Evolutionary conservation across 2,888 invertebrate genomes (phyloP).

Genomic region (Andrena dorsata): DNA sequence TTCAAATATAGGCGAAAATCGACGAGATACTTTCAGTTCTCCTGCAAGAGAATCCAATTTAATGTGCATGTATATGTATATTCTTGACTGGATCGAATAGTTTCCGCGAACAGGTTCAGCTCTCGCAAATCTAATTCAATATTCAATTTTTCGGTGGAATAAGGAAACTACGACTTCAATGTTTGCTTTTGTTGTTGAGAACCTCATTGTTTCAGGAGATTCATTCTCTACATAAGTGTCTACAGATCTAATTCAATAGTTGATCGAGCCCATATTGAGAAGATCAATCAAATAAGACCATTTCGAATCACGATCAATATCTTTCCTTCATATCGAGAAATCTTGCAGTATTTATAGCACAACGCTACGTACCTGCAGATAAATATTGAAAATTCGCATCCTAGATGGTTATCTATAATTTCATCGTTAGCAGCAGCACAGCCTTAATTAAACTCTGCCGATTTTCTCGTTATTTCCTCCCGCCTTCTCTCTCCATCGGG

Average conservation of each 20-base stretch:
- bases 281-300: too few relatives aligned
- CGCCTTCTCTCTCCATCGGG: neutral
- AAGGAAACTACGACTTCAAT: neutral
- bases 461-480: neutral
- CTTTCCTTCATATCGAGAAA: too few relatives aligned
- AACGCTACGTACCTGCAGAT: neutral
- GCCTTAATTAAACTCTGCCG: neutral
- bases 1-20: too few relatives aligned
- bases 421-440: neutral
- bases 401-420: neutral
- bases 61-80: slow-evolving; percentile 1
- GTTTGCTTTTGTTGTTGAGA: neutral
- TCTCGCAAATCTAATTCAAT: slow-evolving; percentile 15
- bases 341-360: too few relatives aligned
- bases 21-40: neutral
- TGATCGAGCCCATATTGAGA: neutral
- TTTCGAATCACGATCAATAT: too few relatives aligned
- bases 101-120: slow-evolving; percentile 4
- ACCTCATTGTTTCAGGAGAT: neutral
- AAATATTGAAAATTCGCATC: neutral
- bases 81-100: slow-evolving; percentile 30
- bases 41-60: neutral
- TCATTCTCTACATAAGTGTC: neutral
- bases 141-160: neutral
- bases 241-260: neutral